A percentile compares a stretch with the other conserved stretches of the same genome.
Evolutionary conservation across 2,797 vertebrate species (phyloP).

Genomic region (Leucoraja ocellata): DNA sequence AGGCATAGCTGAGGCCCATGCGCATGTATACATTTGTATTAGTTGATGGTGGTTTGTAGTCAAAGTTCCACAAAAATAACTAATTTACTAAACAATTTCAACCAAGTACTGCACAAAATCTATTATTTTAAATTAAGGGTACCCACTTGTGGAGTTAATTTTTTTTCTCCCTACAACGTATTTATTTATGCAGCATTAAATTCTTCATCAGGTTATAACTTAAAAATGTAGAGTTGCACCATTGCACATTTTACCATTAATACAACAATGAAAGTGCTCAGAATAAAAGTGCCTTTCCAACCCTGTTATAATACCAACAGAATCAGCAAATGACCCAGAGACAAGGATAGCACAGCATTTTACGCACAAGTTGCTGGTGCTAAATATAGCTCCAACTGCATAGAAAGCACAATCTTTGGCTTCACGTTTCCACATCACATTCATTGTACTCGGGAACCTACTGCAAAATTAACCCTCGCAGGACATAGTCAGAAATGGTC

Average conservation of each 20-base stretch:
- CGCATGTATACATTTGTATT: no score
- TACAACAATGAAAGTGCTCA: constrained; percentile 19
- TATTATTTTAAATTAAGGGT: no score
- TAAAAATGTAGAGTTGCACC: no score
- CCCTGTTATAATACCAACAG: not conserved
- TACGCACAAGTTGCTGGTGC: constrained; percentile 21
- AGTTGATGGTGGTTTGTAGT: no score
- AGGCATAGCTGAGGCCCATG: no score
- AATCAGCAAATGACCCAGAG: constrained; percentile 23
- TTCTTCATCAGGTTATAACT: not conserved
- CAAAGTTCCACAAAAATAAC: no score
- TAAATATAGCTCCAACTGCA: constrained; percentile 40
- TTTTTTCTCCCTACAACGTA: no score
- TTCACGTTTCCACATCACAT: not conserved
- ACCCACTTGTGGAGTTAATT: no score
- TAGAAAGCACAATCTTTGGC: constrained; percentile 13
- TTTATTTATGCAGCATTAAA: not conserved
- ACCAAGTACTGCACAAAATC: no score
- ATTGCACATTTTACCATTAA: no score
- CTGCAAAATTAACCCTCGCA: constrained; percentile 22
- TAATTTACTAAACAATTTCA: no score
- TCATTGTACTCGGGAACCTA: not conserved
- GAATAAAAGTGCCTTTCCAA: not conserved
- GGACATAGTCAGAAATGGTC: not conserved
- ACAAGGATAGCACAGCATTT: not conserved